A percentile compares a stretch with the other conserved stretches of the same genome.
Conservation (phyloP, 2,888 invertebrate genomes). For the Dilophus febrilis region DNA sequence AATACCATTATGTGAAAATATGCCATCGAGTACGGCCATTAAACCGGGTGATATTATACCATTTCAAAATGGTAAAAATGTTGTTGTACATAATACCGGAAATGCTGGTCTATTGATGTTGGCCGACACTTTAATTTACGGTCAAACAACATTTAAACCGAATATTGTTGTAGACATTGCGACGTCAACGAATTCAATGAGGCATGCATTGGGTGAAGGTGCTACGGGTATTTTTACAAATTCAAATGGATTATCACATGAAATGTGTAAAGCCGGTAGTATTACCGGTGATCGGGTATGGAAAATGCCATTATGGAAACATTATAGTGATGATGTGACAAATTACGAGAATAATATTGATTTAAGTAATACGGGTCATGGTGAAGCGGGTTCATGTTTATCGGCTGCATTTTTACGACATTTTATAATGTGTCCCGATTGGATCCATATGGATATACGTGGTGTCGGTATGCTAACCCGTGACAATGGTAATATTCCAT, state of each 20-base stretch:
- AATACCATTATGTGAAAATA: conserved; percentile 31
- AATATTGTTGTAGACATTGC: conserved; percentile 40
- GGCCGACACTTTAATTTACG: conserved; percentile 66
- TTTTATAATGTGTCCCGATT: conserved; percentile 43
- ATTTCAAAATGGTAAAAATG: conserved; percentile 35
- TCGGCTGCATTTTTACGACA: conserved; percentile 53
- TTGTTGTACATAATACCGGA: conserved; percentile 35
- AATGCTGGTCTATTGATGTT: conserved; percentile 65
- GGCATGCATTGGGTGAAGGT: conserved; percentile 35
- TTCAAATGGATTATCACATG: conserved; percentile 33
- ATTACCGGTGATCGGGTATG: conserved; percentile 43
- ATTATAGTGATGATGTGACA: conserved; percentile 21
- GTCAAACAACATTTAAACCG: conserved; percentile 42
- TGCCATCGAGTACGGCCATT: conserved; percentile 41
- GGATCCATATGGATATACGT: conserved; percentile 57
- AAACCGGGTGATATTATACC: conserved; percentile 33
- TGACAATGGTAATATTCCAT: conserved; percentile 39
- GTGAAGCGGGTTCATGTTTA: conserved; percentile 43
- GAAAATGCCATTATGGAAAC: conserved; percentile 40
- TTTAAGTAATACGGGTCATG: conserved; percentile 38
- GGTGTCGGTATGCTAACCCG: conserved; percentile 46
- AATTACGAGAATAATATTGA: conserved; percentile 31
- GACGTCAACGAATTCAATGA: conserved; percentile 37
- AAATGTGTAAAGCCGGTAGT: conserved; percentile 34
- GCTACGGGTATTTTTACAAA: conserved; percentile 41